These are phyloP conservation scores for Gyrodactylus bullatarudis DNA, from an alignment of 1,140 invertebrate genomes.

Conservation along the genomic window DNA sequence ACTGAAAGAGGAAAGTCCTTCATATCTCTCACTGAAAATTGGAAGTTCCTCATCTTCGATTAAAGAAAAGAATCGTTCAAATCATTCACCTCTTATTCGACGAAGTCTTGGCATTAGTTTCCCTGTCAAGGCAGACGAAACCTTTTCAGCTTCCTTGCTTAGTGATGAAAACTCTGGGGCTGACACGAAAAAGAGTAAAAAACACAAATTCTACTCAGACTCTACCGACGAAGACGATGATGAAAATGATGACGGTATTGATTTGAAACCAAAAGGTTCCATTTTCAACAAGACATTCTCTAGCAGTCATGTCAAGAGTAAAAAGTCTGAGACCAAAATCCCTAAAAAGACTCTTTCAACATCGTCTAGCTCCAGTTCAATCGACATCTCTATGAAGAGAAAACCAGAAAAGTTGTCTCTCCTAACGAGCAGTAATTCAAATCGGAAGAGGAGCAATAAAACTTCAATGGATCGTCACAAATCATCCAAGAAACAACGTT, in stretches of 20 bases:
- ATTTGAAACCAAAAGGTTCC: no score
- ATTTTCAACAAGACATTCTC: no score
- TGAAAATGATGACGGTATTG: no score
- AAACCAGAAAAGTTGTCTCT: neutral
- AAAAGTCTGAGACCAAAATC: neutral
- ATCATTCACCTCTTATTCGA: no score
- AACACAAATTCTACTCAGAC: neutral
- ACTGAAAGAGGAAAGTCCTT: no score
- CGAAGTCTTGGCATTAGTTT: neutral
- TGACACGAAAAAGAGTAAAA: neutral
- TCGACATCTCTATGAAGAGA: neutral
- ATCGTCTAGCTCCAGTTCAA: neutral
- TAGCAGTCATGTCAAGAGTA: no score
- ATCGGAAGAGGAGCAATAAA: neutral
- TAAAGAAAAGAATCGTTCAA: no score
- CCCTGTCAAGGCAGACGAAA: neutral
- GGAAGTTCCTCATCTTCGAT: neutral
- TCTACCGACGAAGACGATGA: neutral
- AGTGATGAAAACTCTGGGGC: neutral
- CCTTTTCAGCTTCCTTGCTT: neutral
- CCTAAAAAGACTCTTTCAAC: neutral
- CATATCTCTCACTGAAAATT: no score
- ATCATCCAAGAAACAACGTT: neutral
- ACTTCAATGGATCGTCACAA: neutral
- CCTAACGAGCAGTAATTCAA: no score